A percentile compares a stretch with the other conserved stretches of the same genome.
Evolutionary conservation across 1,140 invertebrate species (phyloP).

Genomic region (Sitophilus oryzae): DNA sequence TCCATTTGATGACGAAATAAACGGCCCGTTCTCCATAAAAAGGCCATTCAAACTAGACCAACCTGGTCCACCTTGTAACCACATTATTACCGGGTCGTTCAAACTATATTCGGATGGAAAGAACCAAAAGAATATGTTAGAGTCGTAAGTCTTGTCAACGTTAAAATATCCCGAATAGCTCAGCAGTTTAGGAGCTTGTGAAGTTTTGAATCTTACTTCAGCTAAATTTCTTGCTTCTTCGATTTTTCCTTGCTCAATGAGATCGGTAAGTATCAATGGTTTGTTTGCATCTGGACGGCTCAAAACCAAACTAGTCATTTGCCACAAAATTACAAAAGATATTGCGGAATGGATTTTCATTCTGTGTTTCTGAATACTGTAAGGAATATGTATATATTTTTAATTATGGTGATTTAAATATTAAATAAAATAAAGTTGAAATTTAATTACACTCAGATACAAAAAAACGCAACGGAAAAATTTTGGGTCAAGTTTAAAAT

Average conservation of each 20-base stretch:
- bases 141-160: conserved; percentile 55
- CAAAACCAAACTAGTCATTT: too few species aligned
- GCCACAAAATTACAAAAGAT: too few species aligned
- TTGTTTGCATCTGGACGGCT: too few species aligned
- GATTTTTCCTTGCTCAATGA: conserved; percentile 46
- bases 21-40: conserved; percentile 64
- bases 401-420: too few species aligned
- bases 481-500: too few species aligned
- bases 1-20: conserved; percentile 45
- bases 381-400: too few species aligned
- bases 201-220: conserved; percentile 6
- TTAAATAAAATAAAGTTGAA: too few species aligned
- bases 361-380: too few species aligned
- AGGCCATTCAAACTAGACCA: conserved; percentile 61
- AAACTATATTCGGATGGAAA: conserved; percentile 53
- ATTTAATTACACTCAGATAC: too few species aligned
- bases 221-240: conserved; percentile 31
- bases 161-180: conserved; percentile 63
- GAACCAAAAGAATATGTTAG: conserved; percentile 72
- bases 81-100: conserved; percentile 58
- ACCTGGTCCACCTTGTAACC: conserved; percentile 70
- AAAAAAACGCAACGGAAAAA: too few species aligned
- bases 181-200: conserved; percentile 24
- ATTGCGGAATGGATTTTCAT: too few species aligned
- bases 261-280: conserved; percentile 49